A percentile compares a stretch with the other conserved stretches of the same genome.
These are phyloP conservation scores for Terrapene triunguis DNA, from an alignment of 2,113 vertebrate species.

Conservation along the genomic window DNA sequence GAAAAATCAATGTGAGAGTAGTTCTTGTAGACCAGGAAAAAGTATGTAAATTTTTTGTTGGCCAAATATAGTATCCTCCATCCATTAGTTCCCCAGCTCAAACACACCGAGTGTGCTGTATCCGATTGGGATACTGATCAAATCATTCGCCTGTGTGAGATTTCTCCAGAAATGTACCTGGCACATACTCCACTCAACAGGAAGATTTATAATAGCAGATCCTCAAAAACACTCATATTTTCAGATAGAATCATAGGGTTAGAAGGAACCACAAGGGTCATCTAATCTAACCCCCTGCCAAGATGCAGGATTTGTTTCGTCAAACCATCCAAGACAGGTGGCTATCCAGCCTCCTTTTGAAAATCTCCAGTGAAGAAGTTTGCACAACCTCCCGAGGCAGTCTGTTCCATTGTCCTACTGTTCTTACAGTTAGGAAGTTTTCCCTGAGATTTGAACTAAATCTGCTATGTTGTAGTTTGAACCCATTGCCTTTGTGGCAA, in stretches of 20 bases:
- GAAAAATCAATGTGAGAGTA: conserved; percentile 78
- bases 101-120: conserved; percentile 51
- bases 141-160: conserved; percentile 49
- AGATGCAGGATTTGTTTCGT: too few relatives aligned
- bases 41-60: conserved; percentile 73
- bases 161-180: conserved; percentile 54
- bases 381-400: too few relatives aligned
- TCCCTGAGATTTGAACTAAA: too few relatives aligned
- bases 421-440: too few relatives aligned
- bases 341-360: too few relatives aligned
- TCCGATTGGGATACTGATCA: conserved; percentile 67
- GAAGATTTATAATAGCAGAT: conserved; percentile 23
- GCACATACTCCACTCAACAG: conserved; percentile 22
- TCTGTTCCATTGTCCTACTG: too few relatives aligned
- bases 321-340: too few relatives aligned
- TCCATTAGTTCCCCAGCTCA: conserved; percentile 69
- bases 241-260: neutral
- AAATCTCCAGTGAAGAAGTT: too few relatives aligned
- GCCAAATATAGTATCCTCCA: conserved; percentile 73
- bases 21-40: conserved; percentile 70
- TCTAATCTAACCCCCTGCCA: too few relatives aligned
- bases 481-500: too few relatives aligned
- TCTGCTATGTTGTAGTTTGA: too few relatives aligned
- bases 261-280: too few relatives aligned
- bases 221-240: conserved; percentile 10